phyloP scores from a whole-genome alignment of 2,888 invertebrate species.

The Formica aserva region DNA sequence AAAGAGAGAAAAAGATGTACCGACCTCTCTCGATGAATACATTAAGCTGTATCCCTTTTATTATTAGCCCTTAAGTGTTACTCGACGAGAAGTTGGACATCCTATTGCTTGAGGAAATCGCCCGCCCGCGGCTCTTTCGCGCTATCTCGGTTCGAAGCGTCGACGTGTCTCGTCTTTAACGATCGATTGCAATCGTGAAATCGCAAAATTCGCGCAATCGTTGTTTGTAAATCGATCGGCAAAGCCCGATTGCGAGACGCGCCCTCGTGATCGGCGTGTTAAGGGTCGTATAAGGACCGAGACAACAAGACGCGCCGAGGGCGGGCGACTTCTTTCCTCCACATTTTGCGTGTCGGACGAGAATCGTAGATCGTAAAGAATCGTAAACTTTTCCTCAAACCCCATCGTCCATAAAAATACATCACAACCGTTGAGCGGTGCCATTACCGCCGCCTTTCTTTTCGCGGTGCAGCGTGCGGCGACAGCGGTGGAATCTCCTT shows the following conservation, averaged over 20 bases:
- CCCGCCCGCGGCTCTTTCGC: constrained; percentile 23
- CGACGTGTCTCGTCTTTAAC: constrained; percentile 6
- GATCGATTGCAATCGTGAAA: constrained; percentile 3
- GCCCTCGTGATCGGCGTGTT: background rate
- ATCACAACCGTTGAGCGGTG: constrained; percentile 2
- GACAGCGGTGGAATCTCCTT: constrained; percentile 27
- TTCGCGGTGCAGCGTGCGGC: constrained; percentile 23
- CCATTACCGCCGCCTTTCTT: constrained; percentile 29
- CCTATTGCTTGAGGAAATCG: constrained; percentile 25
- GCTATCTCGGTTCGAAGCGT: constrained; percentile 24
- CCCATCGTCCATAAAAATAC: constrained; percentile 16
- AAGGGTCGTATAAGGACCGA: background rate
- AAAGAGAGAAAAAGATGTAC: constrained; percentile 32
- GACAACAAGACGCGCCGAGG: constrained; percentile 9
- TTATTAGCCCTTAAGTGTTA: constrained; percentile 60
- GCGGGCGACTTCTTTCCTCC: constrained; percentile 57
- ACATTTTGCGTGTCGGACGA: constrained; percentile 62
- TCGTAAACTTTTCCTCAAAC: constrained; percentile 40
- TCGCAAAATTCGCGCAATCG: constrained; percentile 5
- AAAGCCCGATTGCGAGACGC: background rate
- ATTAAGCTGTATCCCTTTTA: constrained; percentile 53
- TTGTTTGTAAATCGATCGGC: constrained; percentile 21
- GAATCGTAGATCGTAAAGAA: constrained; percentile 48
- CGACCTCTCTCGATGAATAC: constrained; percentile 63
- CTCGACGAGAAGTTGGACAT: constrained; percentile 58